Evolutionary conservation across 1,140 invertebrate species (phyloP).

Genomic region (Parapsyche elsis): DNA sequence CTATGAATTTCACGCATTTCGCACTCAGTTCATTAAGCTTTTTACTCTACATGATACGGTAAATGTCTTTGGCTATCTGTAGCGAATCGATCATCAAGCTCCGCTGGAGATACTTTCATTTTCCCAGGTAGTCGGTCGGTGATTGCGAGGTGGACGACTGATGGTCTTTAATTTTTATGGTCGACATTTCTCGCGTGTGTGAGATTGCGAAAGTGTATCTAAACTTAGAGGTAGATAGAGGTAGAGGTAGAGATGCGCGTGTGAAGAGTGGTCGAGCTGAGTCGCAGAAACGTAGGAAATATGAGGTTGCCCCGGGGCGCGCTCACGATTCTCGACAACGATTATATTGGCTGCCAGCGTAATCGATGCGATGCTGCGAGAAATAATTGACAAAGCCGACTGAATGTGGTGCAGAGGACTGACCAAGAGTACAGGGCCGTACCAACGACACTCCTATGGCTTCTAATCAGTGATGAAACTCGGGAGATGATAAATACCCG

Average conservation of each 20-base stretch:
- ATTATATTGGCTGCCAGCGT: slow-evolving; percentile 46
- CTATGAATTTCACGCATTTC: no score
- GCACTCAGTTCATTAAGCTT: no score
- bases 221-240: not conserved
- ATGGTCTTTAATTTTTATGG: not conserved
- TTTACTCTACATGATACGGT: no score
- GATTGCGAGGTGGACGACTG: not conserved
- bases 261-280: slow-evolving; percentile 15
- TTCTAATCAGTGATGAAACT: not conserved
- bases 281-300: slow-evolving; percentile 48
- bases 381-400: slow-evolving; percentile 51
- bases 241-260: not conserved
- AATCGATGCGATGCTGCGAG: slow-evolving; percentile 52
- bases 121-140: not conserved
- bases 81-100: not conserved
- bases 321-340: slow-evolving; percentile 50
- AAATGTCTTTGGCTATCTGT: no score
- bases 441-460: not conserved
- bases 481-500: no score
- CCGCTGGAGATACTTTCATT: not conserved
- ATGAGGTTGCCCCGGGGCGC: slow-evolving; percentile 51
- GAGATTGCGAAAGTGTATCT: slow-evolving; percentile 19
- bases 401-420: slow-evolving; percentile 24
- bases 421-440: not conserved
- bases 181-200: slow-evolving; percentile 12